phyloP scores from a whole-genome alignment of 2,113 vertebrate genomes.

The Egretta garzetta region DNA sequence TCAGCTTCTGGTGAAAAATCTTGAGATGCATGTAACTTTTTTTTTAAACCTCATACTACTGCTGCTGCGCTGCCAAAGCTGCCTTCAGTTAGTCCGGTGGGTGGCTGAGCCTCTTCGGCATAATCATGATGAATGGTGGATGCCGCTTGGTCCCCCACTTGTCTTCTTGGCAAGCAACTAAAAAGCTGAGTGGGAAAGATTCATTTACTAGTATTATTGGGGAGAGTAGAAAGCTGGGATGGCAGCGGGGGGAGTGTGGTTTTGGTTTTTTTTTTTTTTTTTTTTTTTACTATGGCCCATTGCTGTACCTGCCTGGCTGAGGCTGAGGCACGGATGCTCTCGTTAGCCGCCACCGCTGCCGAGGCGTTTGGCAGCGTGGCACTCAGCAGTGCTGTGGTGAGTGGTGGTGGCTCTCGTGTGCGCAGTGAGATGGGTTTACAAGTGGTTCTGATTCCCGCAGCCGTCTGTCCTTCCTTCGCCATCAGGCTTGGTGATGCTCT shows the following conservation, averaged over 20 bases:
- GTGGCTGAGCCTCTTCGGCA: neutral
- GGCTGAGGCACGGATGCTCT: neutral
- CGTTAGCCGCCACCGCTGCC: accelerated
- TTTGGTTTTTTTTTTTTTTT: accelerated
- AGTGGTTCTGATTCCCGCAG: neutral
- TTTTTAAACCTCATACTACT: neutral
- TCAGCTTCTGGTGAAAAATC: neutral
- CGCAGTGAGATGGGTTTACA: neutral
- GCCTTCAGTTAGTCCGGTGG: neutral
- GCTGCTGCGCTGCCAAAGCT: neutral
- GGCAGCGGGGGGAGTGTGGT: too few relatives aligned
- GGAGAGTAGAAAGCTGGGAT: neutral
- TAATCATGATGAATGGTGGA: neutral
- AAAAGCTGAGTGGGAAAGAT: neutral
- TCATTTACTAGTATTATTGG: neutral
- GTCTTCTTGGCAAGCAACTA: neutral
- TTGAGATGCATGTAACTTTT: neutral
- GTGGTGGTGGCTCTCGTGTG: accelerated
- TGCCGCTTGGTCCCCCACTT: neutral
- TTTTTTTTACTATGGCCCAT: neutral
- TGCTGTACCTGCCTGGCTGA: neutral
- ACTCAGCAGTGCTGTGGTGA: neutral
- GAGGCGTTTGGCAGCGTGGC: neutral
- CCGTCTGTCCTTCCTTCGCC: accelerated
- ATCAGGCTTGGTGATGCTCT: neutral